Conservation (phyloP, 30 jellyfish, hydroid and myxozoan species). For the Chironex yamaguchii region DNA sequence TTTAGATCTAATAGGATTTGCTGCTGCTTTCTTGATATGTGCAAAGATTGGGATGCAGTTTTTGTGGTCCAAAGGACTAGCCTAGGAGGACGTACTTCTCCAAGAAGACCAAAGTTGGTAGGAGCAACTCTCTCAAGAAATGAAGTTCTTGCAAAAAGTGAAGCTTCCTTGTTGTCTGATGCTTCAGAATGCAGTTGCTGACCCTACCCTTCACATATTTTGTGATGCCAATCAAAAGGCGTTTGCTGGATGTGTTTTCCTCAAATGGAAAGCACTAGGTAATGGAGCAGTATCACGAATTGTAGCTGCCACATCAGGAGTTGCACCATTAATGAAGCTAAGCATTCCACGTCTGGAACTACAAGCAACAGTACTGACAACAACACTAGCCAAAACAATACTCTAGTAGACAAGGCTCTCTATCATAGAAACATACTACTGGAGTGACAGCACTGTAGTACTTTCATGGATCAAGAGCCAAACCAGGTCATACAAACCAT, state of each 20-base stretch:
- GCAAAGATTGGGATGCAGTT: neutral
- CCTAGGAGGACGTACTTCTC: neutral
- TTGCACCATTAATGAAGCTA: constrained; percentile 38
- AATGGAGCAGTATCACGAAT: constrained; percentile 25
- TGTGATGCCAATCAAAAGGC: constrained; percentile 70
- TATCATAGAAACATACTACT: constrained; percentile 15
- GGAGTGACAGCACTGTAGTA: constrained; percentile 62
- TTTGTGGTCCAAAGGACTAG: neutral
- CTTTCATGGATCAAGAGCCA: constrained; percentile 28
- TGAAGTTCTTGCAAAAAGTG: no score
- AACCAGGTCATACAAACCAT: constrained; percentile 32
- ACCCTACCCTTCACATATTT: no score
- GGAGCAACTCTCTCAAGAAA: no score
- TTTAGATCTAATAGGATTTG: neutral
- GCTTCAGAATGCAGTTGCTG: no score
- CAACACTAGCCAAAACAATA: constrained; percentile 30
- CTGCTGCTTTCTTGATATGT: neutral
- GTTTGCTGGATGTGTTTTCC: constrained; percentile 44
- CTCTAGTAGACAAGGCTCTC: neutral
- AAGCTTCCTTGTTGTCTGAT: no score
- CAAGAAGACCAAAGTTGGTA: no score
- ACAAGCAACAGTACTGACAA: constrained; percentile 40
- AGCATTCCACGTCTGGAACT: constrained; percentile 63
- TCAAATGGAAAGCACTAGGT: constrained; percentile 18
- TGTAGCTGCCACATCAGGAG: constrained; percentile 55